A percentile compares a stretch with the other conserved stretches of the same genome.
Conservation (phyloP, 1,140 invertebrate species). For the Brachionus rotundiformis region DNA sequence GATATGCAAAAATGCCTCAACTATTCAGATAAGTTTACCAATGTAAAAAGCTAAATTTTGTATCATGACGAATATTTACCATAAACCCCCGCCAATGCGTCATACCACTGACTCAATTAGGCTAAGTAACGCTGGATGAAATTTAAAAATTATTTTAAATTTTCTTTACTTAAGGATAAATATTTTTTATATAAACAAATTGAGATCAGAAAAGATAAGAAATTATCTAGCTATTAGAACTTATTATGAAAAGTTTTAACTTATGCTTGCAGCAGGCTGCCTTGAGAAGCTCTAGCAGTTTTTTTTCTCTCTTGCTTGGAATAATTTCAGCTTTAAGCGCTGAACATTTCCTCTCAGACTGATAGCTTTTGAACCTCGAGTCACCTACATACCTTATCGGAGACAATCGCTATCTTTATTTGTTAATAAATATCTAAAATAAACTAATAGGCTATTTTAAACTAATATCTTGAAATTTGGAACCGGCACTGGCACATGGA, state of each 20-base stretch:
- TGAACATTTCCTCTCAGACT: not conserved
- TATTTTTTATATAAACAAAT: not conserved
- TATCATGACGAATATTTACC: not conserved
- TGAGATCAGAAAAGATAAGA: not conserved
- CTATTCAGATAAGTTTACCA: not conserved
- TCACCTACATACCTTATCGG: too few species aligned
- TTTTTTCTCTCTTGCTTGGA: not conserved
- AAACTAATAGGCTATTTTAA: too few species aligned
- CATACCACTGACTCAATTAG: not conserved
- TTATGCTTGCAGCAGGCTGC: not conserved
- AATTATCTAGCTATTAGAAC: not conserved
- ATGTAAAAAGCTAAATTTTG: not conserved
- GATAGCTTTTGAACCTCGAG: too few species aligned
- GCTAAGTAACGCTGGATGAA: not conserved
- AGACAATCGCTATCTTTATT: too few species aligned
- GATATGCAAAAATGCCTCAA: conserved; percentile 2
- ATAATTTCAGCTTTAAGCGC: not conserved
- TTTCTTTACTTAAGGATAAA: conserved; percentile 11
- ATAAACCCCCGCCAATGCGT: not conserved
- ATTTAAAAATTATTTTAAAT: not conserved
- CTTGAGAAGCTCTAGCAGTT: not conserved
- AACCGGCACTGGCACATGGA: not conserved
- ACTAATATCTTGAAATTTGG: too few species aligned
- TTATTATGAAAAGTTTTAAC: not conserved
- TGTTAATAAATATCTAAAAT: too few species aligned